Conservation (phyloP, 2,113 vertebrate genomes). For the Microtus ochrogaster region DNA sequence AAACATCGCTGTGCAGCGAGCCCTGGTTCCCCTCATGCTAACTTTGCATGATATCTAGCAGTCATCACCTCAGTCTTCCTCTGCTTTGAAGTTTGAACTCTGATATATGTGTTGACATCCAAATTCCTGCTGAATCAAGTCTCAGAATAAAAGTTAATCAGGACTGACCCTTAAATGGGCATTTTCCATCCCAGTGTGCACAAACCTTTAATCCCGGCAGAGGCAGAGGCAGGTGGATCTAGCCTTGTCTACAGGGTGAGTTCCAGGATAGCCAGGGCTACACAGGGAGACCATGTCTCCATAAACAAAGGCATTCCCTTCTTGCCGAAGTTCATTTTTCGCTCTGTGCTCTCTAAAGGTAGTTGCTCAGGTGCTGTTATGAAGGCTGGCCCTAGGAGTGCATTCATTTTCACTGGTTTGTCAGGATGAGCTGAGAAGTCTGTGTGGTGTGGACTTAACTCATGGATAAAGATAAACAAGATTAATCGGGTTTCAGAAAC, state of each 20-base stretch:
- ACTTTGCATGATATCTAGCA: not conserved
- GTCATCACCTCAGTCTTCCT: not conserved
- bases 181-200: not conserved
- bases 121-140: not conserved
- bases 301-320: not conserved
- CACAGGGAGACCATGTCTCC: not conserved
- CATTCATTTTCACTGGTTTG: slow-evolving; percentile 18
- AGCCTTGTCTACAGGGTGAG: not conserved
- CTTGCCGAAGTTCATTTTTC: not conserved
- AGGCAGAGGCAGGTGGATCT: not conserved
- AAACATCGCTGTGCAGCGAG: not conserved
- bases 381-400: not conserved
- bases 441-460: not conserved
- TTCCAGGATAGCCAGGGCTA: not conserved
- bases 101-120: not conserved
- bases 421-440: slow-evolving; percentile 3
- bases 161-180: not conserved
- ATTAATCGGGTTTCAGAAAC: slow-evolving; percentile 38
- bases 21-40: not conserved
- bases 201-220: not conserved
- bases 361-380: not conserved
- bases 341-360: not conserved
- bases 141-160: not conserved
- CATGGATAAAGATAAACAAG: slow-evolving; percentile 31
- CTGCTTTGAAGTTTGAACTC: not conserved